Evolutionary conservation across 2,797 vertebrate species (phyloP), one percentile per base, ranked within the genome.

Genomic region (Spinus olivaceus): DNA sequence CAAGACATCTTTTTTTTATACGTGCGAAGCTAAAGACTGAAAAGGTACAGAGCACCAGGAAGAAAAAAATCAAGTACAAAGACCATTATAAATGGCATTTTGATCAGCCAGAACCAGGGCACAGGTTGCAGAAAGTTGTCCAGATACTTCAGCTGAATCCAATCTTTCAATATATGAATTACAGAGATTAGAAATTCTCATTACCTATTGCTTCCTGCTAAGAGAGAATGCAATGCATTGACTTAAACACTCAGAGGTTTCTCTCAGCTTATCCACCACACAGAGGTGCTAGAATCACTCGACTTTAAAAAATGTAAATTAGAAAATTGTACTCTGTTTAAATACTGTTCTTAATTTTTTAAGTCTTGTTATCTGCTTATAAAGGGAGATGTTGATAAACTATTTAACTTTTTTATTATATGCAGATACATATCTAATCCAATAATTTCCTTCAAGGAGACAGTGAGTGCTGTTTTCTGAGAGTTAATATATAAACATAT

Each of bases 1-100:
- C 94, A 99, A 97, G 81, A 98, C 98, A 53, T 98, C 98, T 97
- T 98, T 99, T 95, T 98, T 97, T 99, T 99, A 83, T 98, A 99
- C 81, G 99, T 98, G 12, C 98, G 98, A 53, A 99, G 98, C 84
- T 99, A 99, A 94, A 99, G 97, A 96, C 98, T 99, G 88, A 98
- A 99, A 93, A 98, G 96, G 90, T 98, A 99, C 32, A 99, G 97
- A 76, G 99, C 96, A 85, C 98, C 97, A 84, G 98, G 97, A 14
- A 99, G 98, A 92, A 99, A 97, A 96, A 98, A 97, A 30, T 98
- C 98, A 85, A 98, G 89, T 84, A 98, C 97, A 96, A 99, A 98
- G 66, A 98, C 97, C 24, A 99, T 97, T 49, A 92, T 94, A 85
- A 98, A 90, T 30, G 98, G 98, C 16, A 98, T 98, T 95, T 99